Evolutionary conservation across 2,888 invertebrate species (phyloP).

Genomic region (Scaptodrosophila latifasciaeformis): DNA sequence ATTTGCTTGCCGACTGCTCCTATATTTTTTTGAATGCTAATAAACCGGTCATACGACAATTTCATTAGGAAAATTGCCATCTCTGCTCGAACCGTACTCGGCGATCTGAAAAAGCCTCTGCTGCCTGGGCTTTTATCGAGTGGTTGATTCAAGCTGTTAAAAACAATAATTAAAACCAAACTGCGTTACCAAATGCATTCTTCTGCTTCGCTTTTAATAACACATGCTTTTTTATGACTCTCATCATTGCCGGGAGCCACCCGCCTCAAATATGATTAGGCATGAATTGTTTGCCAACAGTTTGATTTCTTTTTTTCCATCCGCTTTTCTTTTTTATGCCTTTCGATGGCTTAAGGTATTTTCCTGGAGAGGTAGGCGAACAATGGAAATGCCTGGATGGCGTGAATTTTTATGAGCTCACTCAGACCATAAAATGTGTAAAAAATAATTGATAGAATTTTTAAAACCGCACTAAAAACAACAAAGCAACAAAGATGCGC

Average conservation of each 20-base stretch:
- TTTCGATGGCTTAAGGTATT: constrained; percentile 12
- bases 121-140: too few relatives aligned
- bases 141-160: not conserved
- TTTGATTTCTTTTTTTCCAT: not conserved
- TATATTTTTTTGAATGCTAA: constrained; percentile 42
- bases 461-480: constrained; percentile 46
- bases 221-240: constrained; percentile 26
- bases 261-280: not conserved
- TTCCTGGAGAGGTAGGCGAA: constrained; percentile 1
- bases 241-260: not conserved
- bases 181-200: not conserved
- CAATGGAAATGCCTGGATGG: constrained; percentile 9
- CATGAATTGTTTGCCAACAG: too few relatives aligned
- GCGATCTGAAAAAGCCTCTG: too few relatives aligned
- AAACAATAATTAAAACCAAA: constrained; percentile 25
- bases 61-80: constrained; percentile 57
- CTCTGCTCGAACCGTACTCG: too few relatives aligned
- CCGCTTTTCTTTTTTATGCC: constrained; percentile 18
- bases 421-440: constrained; percentile 42
- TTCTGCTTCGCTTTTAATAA: constrained; percentile 14
- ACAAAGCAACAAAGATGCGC: not conserved
- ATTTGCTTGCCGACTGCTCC: too few relatives aligned
- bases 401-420: constrained; percentile 36
- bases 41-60: constrained; percentile 54
- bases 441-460: constrained; percentile 68